Percentiles rank a stretch among this genome's conserved stretches.
phyloP scores from a whole-genome alignment of 1,140 invertebrate genomes.

The Chironomus tepperi region DNA sequence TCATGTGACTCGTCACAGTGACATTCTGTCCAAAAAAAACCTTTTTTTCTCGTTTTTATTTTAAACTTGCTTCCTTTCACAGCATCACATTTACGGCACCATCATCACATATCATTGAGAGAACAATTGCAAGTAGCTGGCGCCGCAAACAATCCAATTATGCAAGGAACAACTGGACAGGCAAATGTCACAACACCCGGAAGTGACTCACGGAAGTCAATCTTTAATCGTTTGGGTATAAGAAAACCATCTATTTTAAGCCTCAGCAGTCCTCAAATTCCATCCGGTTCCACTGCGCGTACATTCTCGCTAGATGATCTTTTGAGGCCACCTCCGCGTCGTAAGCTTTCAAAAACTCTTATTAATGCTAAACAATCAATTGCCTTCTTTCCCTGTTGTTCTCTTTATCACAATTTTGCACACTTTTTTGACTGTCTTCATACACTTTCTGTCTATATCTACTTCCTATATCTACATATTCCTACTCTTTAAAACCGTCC shows the following conservation, averaged over 20 bases:
- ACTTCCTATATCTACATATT: not conserved
- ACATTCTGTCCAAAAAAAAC: too few relatives aligned
- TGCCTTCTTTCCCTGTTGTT: not conserved
- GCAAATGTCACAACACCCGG: constrained; percentile 38
- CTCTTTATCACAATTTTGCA: constrained; percentile 25
- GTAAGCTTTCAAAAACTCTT: constrained; percentile 47
- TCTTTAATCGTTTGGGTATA: constrained; percentile 66
- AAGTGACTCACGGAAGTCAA: constrained; percentile 44
- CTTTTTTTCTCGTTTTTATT: not conserved
- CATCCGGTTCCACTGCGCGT: constrained; percentile 46
- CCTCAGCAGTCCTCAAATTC: constrained; percentile 52
- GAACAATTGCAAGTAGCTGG: constrained; percentile 32
- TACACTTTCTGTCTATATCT: constrained; percentile 4
- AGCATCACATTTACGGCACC: constrained; percentile 29
- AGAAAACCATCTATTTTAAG: constrained; percentile 69
- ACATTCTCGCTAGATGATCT: constrained; percentile 76
- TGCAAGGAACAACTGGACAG: constrained; percentile 35
- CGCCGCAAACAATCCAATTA: constrained; percentile 17
- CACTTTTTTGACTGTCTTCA: constrained; percentile 19
- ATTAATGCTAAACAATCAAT: not conserved
- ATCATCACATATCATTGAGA: constrained; percentile 31
- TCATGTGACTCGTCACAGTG: too few relatives aligned
- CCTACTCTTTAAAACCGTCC: not conserved
- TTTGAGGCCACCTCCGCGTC: constrained; percentile 60
- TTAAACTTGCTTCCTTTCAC: constrained; percentile 20